A percentile compares a stretch with the other conserved stretches of the same genome.
Conservation (phyloP, 2,888 invertebrate species). For the Parnassius smintheus region DNA sequence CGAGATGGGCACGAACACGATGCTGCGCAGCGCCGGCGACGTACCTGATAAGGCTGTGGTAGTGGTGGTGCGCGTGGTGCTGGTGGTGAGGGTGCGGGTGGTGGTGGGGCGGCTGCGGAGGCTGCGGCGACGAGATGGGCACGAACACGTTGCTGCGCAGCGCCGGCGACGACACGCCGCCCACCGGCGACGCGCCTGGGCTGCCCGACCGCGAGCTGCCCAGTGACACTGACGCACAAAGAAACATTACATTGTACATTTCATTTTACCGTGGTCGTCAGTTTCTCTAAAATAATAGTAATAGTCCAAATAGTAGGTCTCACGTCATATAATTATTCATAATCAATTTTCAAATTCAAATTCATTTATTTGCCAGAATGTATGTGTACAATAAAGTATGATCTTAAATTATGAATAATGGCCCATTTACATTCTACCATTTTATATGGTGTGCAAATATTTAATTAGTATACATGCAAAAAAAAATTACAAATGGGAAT, state of each 20-base stretch:
- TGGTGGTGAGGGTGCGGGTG: slow-evolving; percentile 20
- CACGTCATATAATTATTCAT: no score
- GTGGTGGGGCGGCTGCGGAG: slow-evolving; percentile 59
- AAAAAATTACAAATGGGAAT: no score
- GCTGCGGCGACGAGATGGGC: slow-evolving; percentile 90
- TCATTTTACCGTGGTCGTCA: no score
- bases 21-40: slow-evolving; percentile 85
- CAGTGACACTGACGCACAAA: slow-evolving; percentile 86
- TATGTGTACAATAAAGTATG: no score
- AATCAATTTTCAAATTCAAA: no score
- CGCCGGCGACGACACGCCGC: slow-evolving; percentile 69
- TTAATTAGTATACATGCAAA: no score
- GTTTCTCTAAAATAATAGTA: no score
- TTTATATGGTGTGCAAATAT: no score
- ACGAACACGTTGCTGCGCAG: slow-evolving; percentile 94
- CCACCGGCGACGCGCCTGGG: slow-evolving; percentile 89
- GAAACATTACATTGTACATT: neutral
- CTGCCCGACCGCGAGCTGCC: slow-evolving; percentile 96
- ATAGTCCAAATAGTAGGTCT: no score
- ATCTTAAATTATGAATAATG: no score
- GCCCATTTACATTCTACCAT: no score
- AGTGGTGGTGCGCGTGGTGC: slow-evolving; percentile 40
- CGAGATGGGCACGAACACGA: slow-evolving; percentile 95
- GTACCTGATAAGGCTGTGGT: slow-evolving; percentile 56
- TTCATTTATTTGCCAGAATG: no score